Percentiles rank a stretch among this genome's conserved stretches.
Evolutionary conservation across 37 sponge, comb jelly and placozoan genomes (phyloP).

Genomic region (Mnemiopsis leidyi): DNA sequence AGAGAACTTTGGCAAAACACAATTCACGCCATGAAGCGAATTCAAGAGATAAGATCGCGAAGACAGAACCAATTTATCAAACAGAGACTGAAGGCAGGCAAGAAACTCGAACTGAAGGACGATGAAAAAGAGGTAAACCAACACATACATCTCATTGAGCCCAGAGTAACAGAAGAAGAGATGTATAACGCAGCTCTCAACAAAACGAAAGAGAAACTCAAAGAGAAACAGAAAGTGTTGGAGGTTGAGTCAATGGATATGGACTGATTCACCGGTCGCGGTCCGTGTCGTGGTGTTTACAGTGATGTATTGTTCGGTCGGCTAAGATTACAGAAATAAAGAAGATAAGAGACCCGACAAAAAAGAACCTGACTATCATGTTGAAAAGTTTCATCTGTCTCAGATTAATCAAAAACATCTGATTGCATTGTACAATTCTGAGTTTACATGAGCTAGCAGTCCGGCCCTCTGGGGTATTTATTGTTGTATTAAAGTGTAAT

Average conservation of each 20-base stretch:
- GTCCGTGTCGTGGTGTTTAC: no score
- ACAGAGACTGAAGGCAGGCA: constrained; percentile 85
- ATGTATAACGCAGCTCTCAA: constrained; percentile 47
- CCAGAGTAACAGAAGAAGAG: constrained; percentile 70
- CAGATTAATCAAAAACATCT: no score
- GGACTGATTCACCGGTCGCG: no score
- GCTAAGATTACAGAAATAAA: no score
- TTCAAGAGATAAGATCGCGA: constrained; percentile 79
- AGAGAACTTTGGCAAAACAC: constrained; percentile 87
- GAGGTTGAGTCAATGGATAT: constrained; percentile 69
- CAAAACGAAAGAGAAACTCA: constrained; percentile 71
- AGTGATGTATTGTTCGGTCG: no score
- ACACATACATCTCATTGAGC: constrained; percentile 84
- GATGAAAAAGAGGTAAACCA: constrained; percentile 87
- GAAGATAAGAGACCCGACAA: no score
- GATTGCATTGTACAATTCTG: no score
- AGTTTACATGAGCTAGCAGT: no score
- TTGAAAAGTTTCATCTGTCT: no score
- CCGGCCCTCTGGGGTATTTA: neutral
- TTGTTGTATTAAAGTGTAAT: constrained; percentile 1
- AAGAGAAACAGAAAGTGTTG: constrained; percentile 64
- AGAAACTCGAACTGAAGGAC: constrained; percentile 82
- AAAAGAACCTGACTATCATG: no score
- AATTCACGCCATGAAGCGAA: constrained; percentile 79
- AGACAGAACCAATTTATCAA: constrained; percentile 91